Base-by-base conservation (phyloP, 2,888 invertebrate genomes). In the Lottia scabra region DNA sequence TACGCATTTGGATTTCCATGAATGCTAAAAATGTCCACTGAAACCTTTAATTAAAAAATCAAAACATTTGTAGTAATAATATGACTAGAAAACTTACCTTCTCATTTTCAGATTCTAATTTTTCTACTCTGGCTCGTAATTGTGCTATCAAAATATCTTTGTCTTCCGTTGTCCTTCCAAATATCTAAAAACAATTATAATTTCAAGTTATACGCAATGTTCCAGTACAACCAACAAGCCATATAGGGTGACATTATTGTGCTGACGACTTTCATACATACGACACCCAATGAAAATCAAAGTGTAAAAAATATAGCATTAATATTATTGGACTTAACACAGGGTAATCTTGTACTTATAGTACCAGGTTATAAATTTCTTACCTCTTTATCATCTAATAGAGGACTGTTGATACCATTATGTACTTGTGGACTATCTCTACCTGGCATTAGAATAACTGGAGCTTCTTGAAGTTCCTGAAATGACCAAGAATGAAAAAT, bases 31-130 rank as follows among this genome's bases (percentile, higher is more conserved):
- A n/a, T n/a, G n/a, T n/a, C n/a, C n/a, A n/a, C n/a, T n/a, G n/a
- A n/a, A n/a, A n/a, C n/a, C n/a, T n/a, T n/a, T n/a, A n/a, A n/a
- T n/a, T n/a, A n/a, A n/a, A n/a, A 30, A 2, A 30, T 30, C 6
- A 30, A 30, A 30, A 30, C 6, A 30, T 30, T 30, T 30, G 30
- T 30, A n/a, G n/a, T n/a, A n/a, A n/a, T n/a, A n/a, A n/a, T n/a
- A 56, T 56, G 10, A 73, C n/a, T 63, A 44, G n/a, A 44, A 65
- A 67, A 26, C 27, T 30, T 44, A 80, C 80, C 76, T 71, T 63
- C 66, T 70, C 69, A 69, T 80, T 78, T 71, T 78, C 78, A 8
- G 64, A 27, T 65, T 76, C 74, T 13, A 80, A 65, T 16, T 74
- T 76, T 38, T 64, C 62, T 19, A 80, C 73, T 48, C 68, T 74